Percentiles rank a stretch among this genome's conserved stretches.
These are phyloP conservation scores for Lineus longissimus DNA, from an alignment of 1,140 invertebrate genomes.

Conservation along the genomic window DNA sequence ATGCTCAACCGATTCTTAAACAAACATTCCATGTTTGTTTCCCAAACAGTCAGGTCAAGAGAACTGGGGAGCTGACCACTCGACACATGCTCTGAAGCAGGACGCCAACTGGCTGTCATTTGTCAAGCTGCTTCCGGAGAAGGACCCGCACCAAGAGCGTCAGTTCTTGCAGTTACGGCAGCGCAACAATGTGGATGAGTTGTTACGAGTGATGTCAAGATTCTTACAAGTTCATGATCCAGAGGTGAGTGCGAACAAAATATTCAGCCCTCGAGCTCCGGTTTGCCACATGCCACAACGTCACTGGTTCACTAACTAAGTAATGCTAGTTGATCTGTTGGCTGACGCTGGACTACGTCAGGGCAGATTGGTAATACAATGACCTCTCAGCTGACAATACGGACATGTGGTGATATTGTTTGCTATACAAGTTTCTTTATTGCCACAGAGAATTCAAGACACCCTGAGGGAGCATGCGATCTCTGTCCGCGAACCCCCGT, in stretches of 20 bases:
- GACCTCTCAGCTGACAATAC: too few relatives aligned
- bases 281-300: too few relatives aligned
- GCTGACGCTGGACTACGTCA: too few relatives aligned
- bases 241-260: constrained; percentile 39
- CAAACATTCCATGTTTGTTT: background rate
- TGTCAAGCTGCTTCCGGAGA: constrained; percentile 38
- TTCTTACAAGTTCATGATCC: constrained; percentile 43
- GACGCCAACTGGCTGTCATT: constrained; percentile 50
- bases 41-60: constrained; percentile 38
- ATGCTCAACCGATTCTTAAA: background rate
- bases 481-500: constrained; percentile 34
- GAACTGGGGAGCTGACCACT: constrained; percentile 44
- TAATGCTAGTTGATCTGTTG: too few relatives aligned
- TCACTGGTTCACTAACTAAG: too few relatives aligned
- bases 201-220: constrained; percentile 39
- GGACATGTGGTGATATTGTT: background rate
- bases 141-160: constrained; percentile 44
- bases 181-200: constrained; percentile 41
- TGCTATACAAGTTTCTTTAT: constrained; percentile 7
- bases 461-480: constrained; percentile 45
- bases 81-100: constrained; percentile 43
- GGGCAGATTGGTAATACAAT: too few relatives aligned
- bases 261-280: background rate
- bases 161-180: constrained; percentile 40
- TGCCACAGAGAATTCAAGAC: constrained; percentile 51